Evolutionary conservation across 2,113 vertebrate genomes (phyloP), one percentile per base, ranked within the genome.

Genomic region (Larimichthys polyactis): DNA sequence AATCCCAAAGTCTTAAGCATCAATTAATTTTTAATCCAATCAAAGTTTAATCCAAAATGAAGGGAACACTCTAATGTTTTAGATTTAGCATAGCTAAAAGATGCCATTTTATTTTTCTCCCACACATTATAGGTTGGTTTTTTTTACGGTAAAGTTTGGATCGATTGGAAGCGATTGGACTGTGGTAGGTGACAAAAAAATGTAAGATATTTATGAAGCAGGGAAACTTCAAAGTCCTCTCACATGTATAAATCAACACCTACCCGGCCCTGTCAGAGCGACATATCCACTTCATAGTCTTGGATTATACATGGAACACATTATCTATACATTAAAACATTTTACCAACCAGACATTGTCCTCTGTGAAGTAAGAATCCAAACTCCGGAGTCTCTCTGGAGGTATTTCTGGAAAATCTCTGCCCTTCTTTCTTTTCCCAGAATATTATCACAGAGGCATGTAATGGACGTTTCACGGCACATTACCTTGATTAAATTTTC

Each of bases 21-120:
- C 68, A 62, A 66, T 87, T 80, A 48, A 81, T 75, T 78, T 82
- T 90, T 82, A 85, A 89, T 88, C 78, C 71, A 85, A 87, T 90
- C 81, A 88, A 90, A 86, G 40, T 84, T 72, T 74, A 79, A 85
- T 90, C 63, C 48, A 71, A 89, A 81, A 68, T 55, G 60, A 85
- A 80, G 69, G 69, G 68, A 66, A 65, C 49, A 24, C 49, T 57
- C 59, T 75, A n/a, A 64, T 49, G 43, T 69, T 84, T 78, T 48
- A 40, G 54, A 49, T 60, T 49, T 75, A 62, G 68, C 80, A 57
- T 51, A 17, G 65, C 57, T 62, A 71, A 74, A 75, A 60, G 54
- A 62, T 72, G 57, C 5, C 32, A 32, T 68, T 80, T 81, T n/a
- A 58, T 55, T 71, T 74, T 64, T 60, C 22, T 60, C 19, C 24